phyloP scores from a whole-genome alignment of 2,888 invertebrate genomes.

The Platerodrilus igneus region DNA sequence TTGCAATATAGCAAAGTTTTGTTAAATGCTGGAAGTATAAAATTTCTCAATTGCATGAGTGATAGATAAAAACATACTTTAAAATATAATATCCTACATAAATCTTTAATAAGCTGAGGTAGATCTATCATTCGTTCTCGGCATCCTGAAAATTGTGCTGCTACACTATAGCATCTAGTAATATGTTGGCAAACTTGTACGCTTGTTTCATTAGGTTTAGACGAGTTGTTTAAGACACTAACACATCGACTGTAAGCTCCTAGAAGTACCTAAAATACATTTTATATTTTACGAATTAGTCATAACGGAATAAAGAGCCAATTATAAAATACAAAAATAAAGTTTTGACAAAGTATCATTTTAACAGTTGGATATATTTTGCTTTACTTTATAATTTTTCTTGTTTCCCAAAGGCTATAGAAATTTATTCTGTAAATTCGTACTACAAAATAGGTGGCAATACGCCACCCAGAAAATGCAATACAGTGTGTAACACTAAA shows the following conservation, averaged over 20 bases:
- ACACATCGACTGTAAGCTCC: constrained; percentile 94
- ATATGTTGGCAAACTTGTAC: constrained; percentile 91
- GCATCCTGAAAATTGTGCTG: constrained; percentile 89
- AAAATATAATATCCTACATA: constrained; percentile 80
- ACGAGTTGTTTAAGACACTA: constrained; percentile 77
- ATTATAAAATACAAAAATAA: too few relatives aligned
- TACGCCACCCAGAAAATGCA: too few relatives aligned
- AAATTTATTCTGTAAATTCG: too few relatives aligned
- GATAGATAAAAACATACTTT: constrained; percentile 59
- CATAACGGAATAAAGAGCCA: too few relatives aligned
- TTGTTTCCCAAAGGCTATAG: too few relatives aligned
- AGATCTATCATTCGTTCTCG: constrained; percentile 81
- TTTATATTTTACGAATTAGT: background rate
- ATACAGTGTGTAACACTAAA: too few relatives aligned
- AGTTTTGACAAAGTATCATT: too few relatives aligned
- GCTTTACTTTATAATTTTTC: too few relatives aligned
- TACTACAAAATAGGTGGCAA: too few relatives aligned
- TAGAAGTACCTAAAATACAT: constrained; percentile 60
- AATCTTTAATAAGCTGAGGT: constrained; percentile 81
- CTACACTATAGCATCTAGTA: constrained; percentile 90
- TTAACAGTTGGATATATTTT: too few relatives aligned
- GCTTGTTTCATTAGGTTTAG: constrained; percentile 70
- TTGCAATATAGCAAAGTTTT: constrained; percentile 79
- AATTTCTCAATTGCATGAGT: too few relatives aligned
- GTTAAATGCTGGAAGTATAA: constrained; percentile 67